Evolutionary conservation across 2,797 vertebrate genomes (phyloP).

Genomic region (Hippocampus kuda): DNA sequence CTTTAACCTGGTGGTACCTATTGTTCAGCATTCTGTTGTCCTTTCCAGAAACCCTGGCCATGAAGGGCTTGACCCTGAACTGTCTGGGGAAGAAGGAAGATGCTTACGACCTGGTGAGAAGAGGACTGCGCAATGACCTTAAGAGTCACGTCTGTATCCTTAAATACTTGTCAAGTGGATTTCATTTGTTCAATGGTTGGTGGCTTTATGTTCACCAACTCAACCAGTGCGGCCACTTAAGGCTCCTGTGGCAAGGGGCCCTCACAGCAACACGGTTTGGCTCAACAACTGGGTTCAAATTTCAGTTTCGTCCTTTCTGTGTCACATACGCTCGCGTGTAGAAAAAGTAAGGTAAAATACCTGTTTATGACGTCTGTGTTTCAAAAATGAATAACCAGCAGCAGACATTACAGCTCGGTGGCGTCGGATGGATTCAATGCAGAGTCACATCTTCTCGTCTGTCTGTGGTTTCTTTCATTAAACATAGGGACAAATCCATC

Average conservation of each 20-base stretch:
- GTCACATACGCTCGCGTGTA: not conserved
- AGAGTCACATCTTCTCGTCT: no score
- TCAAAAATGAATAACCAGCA: no score
- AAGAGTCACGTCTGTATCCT: conserved; percentile 99
- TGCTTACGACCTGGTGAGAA: conserved; percentile 92
- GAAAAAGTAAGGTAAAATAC: no score
- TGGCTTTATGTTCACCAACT: not conserved
- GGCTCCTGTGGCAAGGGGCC: not conserved
- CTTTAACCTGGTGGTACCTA: not conserved
- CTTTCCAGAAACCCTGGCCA: conserved; percentile 83
- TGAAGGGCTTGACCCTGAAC: conserved; percentile 97
- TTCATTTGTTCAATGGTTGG: not conserved
- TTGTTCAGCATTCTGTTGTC: conserved; percentile 5
- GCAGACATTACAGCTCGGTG: no score
- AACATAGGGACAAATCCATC: no score
- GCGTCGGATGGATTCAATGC: no score
- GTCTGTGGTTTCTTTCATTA: no score
- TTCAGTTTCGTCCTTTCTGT: not conserved
- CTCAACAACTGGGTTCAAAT: not conserved
- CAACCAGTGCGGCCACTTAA: not conserved
- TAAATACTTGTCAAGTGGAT: conserved; percentile 13
- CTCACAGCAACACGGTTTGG: not conserved
- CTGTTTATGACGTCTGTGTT: no score
- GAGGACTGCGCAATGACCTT: conserved; percentile 93
- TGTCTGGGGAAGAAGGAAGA: conserved; percentile 98